phyloP scores from a whole-genome alignment of 2,888 invertebrate genomes.

The Andrena minutula region DNA sequence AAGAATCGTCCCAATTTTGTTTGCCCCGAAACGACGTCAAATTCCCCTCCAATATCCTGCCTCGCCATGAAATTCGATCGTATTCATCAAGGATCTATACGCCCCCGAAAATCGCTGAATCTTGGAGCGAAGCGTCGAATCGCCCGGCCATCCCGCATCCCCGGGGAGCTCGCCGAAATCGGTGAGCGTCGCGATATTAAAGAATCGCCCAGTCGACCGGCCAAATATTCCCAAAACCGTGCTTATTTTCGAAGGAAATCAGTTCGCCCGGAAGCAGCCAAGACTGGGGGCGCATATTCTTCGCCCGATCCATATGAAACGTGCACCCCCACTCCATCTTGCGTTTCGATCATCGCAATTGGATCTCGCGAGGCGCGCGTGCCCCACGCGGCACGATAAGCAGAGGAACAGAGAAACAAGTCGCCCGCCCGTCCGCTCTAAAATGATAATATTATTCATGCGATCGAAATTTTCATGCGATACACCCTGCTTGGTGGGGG shows the following conservation, averaged over 20 bases:
- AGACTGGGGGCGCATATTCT: neutral
- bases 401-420: neutral
- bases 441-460: constrained; percentile 51
- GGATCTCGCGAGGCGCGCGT: neutral
- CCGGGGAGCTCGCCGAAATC: neutral
- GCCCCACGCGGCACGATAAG: constrained; percentile 18
- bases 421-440: neutral
- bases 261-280: neutral
- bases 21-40: neutral
- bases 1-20: neutral
- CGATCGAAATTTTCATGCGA: constrained; percentile 36
- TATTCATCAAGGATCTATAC: neutral
- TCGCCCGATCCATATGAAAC: constrained; percentile 13
- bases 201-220: neutral
- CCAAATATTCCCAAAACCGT: constrained; percentile 4
- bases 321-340: neutral
- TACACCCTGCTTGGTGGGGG: neutral
- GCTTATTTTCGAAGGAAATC: constrained; percentile 29
- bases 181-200: constrained; percentile 9
- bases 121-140: neutral
- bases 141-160: neutral
- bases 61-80: neutral
- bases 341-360: constrained; percentile 18
- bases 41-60: neutral
- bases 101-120: neutral